Evolutionary conservation across 2,888 invertebrate species (phyloP).

Genomic region (Phragmatobia fuliginosa): DNA sequence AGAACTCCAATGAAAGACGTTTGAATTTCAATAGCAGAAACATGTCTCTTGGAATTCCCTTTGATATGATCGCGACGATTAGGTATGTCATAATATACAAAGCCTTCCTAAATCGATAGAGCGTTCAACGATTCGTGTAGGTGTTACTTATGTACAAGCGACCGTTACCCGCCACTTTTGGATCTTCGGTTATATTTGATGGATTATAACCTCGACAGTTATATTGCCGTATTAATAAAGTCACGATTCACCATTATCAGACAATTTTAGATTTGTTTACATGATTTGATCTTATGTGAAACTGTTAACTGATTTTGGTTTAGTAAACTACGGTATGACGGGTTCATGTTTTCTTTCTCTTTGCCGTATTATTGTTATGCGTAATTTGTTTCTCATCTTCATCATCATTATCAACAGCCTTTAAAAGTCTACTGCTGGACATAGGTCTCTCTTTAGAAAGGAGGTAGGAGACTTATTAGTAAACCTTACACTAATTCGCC

Average conservation of each 20-base stretch:
- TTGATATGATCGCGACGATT: slow-evolving; percentile 9
- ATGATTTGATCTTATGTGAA: background rate
- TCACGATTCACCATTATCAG: slow-evolving; percentile 1
- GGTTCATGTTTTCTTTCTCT: too few relatives aligned
- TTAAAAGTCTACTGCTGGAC: too few relatives aligned
- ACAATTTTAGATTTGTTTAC: background rate
- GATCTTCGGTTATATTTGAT: slow-evolving; percentile 3
- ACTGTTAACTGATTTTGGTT: too few relatives aligned
- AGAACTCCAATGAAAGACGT: background rate
- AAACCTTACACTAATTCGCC: too few relatives aligned
- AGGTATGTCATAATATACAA: slow-evolving; percentile 9
- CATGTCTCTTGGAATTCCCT: background rate
- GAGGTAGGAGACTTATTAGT: too few relatives aligned
- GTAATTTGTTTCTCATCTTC: too few relatives aligned
- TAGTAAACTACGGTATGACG: too few relatives aligned
- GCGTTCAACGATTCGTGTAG: slow-evolving; percentile 1
- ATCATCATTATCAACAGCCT: too few relatives aligned
- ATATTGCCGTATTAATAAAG: slow-evolving; percentile 12
- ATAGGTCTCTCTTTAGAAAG: too few relatives aligned
- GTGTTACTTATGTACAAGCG: slow-evolving; percentile 2
- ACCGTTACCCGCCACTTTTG: slow-evolving; percentile 6
- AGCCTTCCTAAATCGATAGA: background rate
- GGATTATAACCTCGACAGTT: slow-evolving; percentile 5
- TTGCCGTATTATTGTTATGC: too few relatives aligned
- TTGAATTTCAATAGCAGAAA: slow-evolving; percentile 4